Conservation (phyloP, 1,140 invertebrate genomes). For the Ips nitidus region DNA sequence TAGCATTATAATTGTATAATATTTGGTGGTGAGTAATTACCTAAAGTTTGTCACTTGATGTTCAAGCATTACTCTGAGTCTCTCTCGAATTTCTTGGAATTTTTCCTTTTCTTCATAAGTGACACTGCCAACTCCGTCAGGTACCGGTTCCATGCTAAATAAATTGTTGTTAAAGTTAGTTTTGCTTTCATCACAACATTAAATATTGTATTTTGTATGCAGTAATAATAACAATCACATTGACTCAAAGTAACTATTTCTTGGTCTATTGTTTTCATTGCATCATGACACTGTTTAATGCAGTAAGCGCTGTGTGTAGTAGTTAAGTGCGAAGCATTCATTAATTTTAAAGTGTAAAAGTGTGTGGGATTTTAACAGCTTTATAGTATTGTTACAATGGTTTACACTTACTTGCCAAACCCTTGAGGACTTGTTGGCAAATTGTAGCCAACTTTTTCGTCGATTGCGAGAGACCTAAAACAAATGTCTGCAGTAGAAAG, state of each 20-base stretch:
- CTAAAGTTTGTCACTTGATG: slow-evolving; percentile 99
- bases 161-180: neutral
- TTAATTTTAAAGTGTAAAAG: too few relatives aligned
- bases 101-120: slow-evolving; percentile 97
- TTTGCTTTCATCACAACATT: neutral
- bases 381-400: too few relatives aligned
- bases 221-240: neutral
- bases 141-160: slow-evolving; percentile 65
- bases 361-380: too few relatives aligned
- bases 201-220: neutral
- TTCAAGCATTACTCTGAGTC: slow-evolving; percentile 88
- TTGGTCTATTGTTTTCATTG: too few relatives aligned
- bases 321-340: too few relatives aligned
- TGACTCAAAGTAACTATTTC: neutral
- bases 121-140: slow-evolving; percentile 97
- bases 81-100: slow-evolving; percentile 96
- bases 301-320: too few relatives aligned
- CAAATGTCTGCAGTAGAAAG: neutral
- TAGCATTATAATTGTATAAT: too few relatives aligned
- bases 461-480: neutral
- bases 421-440: slow-evolving; percentile 2
- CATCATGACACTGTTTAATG: too few relatives aligned
- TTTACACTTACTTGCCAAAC: slow-evolving; percentile 1
- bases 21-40: slow-evolving; percentile 53
- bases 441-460: slow-evolving; percentile 3